These are phyloP conservation scores for Phyllotis vaccarum DNA, from an alignment of 2,797 vertebrate genomes.

Conservation along the genomic window DNA sequence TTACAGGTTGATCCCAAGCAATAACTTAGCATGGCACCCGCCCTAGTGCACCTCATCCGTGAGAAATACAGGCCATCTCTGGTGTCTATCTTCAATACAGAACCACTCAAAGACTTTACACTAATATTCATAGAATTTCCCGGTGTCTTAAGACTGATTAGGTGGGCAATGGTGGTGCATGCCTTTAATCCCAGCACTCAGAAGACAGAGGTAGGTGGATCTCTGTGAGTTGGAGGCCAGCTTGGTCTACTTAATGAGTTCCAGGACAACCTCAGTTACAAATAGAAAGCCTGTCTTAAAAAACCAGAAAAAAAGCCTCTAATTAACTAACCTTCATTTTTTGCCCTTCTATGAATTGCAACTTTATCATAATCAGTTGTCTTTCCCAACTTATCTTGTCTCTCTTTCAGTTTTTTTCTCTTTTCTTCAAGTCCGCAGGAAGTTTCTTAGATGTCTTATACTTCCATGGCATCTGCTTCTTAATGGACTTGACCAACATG, in stretches of 20 bases:
- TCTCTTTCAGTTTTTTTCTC: not conserved
- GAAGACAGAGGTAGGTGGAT: not conserved
- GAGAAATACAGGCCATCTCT: not conserved
- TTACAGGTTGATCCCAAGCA: not conserved
- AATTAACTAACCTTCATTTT: not conserved
- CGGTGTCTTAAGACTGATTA: not conserved
- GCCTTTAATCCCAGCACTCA: not conserved
- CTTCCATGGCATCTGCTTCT: slow-evolving; percentile 11
- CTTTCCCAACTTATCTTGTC: not conserved
- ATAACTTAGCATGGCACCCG: not conserved
- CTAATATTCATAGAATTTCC: slow-evolving; percentile 17
- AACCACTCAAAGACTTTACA: not conserved
- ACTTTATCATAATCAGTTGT: not conserved
- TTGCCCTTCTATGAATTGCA: not conserved
- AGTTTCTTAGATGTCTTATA: not conserved
- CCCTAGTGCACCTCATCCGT: not conserved
- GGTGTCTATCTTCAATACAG: not conserved
- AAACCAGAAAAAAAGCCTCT: not conserved
- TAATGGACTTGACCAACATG: slow-evolving; percentile 9
- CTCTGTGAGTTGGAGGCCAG: not conserved
- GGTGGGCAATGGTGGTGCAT: not conserved
- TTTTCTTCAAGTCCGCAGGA: not conserved
- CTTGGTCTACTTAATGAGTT: not conserved
- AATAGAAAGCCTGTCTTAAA: not conserved
- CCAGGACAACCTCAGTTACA: not conserved